phyloP scores from a whole-genome alignment of 2,888 invertebrate genomes.

The Vanessa cardui region DNA sequence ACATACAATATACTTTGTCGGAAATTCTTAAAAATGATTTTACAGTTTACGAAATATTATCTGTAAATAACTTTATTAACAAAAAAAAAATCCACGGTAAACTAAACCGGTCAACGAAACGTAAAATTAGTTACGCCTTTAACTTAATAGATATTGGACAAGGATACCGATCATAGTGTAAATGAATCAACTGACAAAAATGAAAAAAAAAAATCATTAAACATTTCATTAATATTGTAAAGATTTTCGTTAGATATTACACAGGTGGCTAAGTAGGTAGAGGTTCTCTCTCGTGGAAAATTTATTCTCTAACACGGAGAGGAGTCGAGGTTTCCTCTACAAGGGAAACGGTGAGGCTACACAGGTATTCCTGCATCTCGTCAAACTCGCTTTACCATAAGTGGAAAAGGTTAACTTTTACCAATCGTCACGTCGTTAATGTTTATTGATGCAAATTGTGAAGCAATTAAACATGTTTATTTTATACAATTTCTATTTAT shows the following conservation, averaged over 20 bases:
- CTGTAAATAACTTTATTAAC: too few species aligned
- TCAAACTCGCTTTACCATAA: conserved; percentile 32
- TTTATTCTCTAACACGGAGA: conserved; percentile 14
- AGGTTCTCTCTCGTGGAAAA: conserved; percentile 10
- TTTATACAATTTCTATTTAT: neutral
- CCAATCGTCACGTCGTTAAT: conserved; percentile 22
- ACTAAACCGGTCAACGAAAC: too few species aligned
- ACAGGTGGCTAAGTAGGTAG: neutral
- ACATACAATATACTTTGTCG: too few species aligned
- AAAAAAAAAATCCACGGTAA: too few species aligned
- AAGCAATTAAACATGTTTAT: neutral
- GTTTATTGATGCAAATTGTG: conserved; percentile 16
- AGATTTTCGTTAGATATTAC: neutral
- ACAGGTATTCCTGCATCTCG: conserved; percentile 18
- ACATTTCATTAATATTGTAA: neutral
- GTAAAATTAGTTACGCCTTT: too few species aligned
- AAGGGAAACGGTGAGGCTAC: conserved; percentile 28
- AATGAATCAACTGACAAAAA: too few species aligned
- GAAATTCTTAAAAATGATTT: too few species aligned
- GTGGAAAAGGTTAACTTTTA: conserved; percentile 39
- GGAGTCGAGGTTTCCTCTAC: conserved; percentile 10
- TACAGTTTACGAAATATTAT: too few species aligned
- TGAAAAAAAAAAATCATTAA: too few species aligned
- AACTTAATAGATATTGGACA: too few species aligned
- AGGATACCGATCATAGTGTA: too few species aligned